Evolutionary conservation across 2,113 vertebrate genomes (phyloP).

Genomic region (Xenopus borealis): DNA sequence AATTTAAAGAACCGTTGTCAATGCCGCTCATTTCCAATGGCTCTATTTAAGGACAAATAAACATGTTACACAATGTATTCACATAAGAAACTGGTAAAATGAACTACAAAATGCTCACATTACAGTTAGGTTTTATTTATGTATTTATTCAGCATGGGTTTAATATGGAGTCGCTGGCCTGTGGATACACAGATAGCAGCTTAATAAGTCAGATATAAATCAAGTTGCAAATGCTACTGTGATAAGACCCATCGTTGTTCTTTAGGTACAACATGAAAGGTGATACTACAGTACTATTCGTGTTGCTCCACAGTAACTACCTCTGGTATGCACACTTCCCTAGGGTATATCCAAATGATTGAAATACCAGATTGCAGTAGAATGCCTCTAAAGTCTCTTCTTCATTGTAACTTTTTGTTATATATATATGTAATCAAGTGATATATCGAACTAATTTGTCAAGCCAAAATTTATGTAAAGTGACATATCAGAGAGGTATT

Average conservation of each 20-base stretch:
- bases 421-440: not conserved
- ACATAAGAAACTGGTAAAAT: no score
- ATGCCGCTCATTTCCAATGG: no score
- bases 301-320: not conserved
- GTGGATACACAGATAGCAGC: not conserved
- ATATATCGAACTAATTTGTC: constrained; percentile 30
- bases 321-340: constrained; percentile 29
- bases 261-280: constrained; percentile 21
- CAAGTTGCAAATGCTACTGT: not conserved
- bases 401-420: not conserved
- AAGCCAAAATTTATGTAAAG: constrained; percentile 19
- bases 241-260: not conserved
- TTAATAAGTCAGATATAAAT: constrained; percentile 4
- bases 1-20: no score
- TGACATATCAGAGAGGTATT: constrained; percentile 35
- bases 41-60: no score
- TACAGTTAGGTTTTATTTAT: no score
- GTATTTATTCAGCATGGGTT: no score
- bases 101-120: no score
- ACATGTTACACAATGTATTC: no score
- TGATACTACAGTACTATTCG: constrained; percentile 10
- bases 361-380: not conserved
- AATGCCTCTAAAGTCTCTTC: not conserved
- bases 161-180: not conserved
- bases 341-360: constrained; percentile 2